phyloP scores from a whole-genome alignment of 2,888 invertebrate species.

The Tiphia femorata region DNA sequence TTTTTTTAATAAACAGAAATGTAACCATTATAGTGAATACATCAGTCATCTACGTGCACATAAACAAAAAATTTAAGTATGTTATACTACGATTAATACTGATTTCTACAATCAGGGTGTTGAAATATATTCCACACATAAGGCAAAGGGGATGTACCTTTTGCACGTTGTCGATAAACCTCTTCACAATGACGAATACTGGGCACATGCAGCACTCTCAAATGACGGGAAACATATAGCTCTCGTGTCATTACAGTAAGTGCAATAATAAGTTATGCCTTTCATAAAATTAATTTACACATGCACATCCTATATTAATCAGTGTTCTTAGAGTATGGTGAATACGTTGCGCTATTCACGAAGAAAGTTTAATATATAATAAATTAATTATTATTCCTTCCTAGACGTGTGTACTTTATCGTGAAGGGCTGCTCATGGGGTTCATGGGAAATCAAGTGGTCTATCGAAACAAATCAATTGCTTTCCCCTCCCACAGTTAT shows the following conservation, averaged over 20 bases:
- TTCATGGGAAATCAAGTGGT: constrained; percentile 84
- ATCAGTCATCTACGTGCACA: no score
- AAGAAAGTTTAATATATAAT: no score
- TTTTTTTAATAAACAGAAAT: not conserved
- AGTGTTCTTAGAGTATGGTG: no score
- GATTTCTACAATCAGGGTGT: constrained; percentile 73
- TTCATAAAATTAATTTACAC: not conserved
- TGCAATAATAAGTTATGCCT: constrained; percentile 26
- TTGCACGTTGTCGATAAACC: constrained; percentile 76
- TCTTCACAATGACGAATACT: constrained; percentile 77
- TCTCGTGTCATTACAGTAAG: constrained; percentile 79
- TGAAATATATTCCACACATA: constrained; percentile 79
- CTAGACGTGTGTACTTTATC: constrained; percentile 81
- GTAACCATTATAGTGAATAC: not conserved
- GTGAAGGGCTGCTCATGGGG: constrained; percentile 78
- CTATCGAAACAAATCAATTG: constrained; percentile 79
- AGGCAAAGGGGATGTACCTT: constrained; percentile 79
- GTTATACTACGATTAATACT: no score
- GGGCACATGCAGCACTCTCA: constrained; percentile 77
- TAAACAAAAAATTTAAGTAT: no score
- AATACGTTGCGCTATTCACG: no score
- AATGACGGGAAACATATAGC: constrained; percentile 76
- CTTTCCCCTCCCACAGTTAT: constrained; percentile 76
- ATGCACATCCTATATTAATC: not conserved
- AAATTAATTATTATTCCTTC: no score